Conservation (phyloP, 2,797 vertebrate species). For the Gymnoscopelus microlampas region DNA sequence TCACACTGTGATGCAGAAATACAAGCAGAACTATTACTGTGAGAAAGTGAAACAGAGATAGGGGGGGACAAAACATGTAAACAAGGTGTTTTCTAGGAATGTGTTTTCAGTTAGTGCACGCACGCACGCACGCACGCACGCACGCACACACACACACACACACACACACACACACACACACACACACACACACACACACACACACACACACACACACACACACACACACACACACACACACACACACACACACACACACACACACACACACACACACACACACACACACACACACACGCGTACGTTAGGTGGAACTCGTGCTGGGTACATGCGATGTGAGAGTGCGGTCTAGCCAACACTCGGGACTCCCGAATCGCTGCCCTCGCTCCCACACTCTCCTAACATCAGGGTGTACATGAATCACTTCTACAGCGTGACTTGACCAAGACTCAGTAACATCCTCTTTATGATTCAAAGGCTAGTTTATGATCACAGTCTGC, state of each 20-base stretch:
- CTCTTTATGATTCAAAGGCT: too few species aligned
- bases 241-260: constrained; percentile 7
- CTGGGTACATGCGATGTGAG: too few species aligned
- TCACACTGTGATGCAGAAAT: too few species aligned
- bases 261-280: not conserved
- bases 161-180: not conserved
- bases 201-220: not conserved
- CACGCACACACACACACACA: not conserved
- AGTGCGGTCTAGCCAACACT: too few species aligned
- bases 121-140: not conserved
- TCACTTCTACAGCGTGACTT: not conserved
- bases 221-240: not conserved
- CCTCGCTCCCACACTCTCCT: too few species aligned
- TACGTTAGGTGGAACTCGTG: not conserved
- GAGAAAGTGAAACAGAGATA: not conserved
- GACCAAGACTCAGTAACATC: too few species aligned
- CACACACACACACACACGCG: too few species aligned
- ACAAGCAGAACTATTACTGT: not conserved
- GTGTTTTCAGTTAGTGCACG: constrained; percentile 24
- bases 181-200: constrained; percentile 3
- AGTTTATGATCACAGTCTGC: not conserved
- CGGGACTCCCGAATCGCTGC: too few species aligned
- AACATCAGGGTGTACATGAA: not conserved
- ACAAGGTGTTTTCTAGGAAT: constrained; percentile 4
- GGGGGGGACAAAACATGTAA: not conserved